Percentiles rank a stretch among this genome's conserved stretches.
phyloP scores from a whole-genome alignment of 2,797 vertebrate species.

The Ficedula albicollis region DNA sequence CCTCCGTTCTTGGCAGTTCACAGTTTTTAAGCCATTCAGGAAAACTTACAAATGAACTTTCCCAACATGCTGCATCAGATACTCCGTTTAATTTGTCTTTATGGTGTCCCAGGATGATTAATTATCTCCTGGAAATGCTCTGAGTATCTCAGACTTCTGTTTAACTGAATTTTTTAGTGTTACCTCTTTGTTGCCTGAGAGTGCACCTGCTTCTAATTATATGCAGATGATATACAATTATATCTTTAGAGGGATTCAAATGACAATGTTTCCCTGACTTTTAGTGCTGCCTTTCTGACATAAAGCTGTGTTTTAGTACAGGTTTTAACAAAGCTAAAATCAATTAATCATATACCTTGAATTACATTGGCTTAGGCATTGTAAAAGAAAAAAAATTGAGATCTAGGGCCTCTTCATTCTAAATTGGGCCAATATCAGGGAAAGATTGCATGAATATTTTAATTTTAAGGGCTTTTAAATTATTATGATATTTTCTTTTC shows the following conservation, averaged over 20 bases:
- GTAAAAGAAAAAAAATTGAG: neutral
- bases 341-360: neutral
- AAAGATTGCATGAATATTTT: neutral
- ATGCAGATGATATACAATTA: slow-evolving; percentile 52
- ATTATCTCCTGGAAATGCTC: neutral
- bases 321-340: slow-evolving; percentile 9
- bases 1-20: neutral
- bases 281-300: neutral
- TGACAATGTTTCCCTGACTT: neutral
- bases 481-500: neutral
- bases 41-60: neutral
- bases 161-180: neutral
- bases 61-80: neutral
- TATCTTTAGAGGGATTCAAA: neutral
- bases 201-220: slow-evolving; percentile 43
- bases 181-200: neutral
- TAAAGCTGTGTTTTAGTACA: neutral
- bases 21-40: neutral
- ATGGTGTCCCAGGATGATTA: neutral
- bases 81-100: neutral
- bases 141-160: neutral
- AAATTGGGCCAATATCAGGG: neutral
- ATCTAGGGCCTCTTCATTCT: neutral
- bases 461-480: neutral
- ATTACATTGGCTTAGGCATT: neutral